phyloP scores from a whole-genome alignment of 2,797 vertebrate species.

The Sebastes vulpes region DNA sequence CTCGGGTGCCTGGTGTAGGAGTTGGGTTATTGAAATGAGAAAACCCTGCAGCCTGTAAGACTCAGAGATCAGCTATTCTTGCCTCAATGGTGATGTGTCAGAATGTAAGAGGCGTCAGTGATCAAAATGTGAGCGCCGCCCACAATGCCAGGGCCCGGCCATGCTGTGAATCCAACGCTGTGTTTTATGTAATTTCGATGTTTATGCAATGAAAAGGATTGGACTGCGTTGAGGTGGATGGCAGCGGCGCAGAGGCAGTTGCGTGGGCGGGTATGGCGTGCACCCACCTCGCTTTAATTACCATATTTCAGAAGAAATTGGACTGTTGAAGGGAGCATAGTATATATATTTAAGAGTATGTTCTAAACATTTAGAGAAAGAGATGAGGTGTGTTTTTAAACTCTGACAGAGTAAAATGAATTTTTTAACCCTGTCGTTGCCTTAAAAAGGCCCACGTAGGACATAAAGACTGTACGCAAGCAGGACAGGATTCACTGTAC shows the following conservation, averaged over 20 bases:
- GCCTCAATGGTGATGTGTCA: constrained; percentile 79
- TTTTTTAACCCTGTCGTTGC: constrained; percentile 1
- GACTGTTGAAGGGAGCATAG: constrained; percentile 31
- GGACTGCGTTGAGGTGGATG: constrained; percentile 48
- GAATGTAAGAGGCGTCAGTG: constrained; percentile 77
- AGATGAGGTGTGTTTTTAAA: constrained; percentile 43
- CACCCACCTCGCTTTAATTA: constrained; percentile 68
- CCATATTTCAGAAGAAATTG: constrained; percentile 62
- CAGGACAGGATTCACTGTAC: neutral
- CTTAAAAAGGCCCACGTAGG: neutral
- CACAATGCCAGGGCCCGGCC: constrained; percentile 65
- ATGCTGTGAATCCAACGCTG: constrained; percentile 55
- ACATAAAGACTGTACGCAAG: neutral
- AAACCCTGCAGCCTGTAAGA: constrained; percentile 71
- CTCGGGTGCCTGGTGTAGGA: constrained; percentile 60
- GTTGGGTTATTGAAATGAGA: constrained; percentile 76
- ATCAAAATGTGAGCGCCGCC: constrained; percentile 77
- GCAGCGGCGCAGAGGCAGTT: constrained; percentile 27
- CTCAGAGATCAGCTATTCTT: constrained; percentile 81
- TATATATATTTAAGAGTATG: constrained; percentile 58
- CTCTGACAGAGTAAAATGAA: neutral
- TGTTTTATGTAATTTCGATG: constrained; percentile 78
- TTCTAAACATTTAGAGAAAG: constrained; percentile 66
- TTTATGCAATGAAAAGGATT: constrained; percentile 75
- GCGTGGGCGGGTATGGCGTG: constrained; percentile 39